Evolutionary conservation across 1,140 invertebrate species (phyloP), one percentile per base, ranked within the genome.

Genomic region (Parapsyche elsis): DNA sequence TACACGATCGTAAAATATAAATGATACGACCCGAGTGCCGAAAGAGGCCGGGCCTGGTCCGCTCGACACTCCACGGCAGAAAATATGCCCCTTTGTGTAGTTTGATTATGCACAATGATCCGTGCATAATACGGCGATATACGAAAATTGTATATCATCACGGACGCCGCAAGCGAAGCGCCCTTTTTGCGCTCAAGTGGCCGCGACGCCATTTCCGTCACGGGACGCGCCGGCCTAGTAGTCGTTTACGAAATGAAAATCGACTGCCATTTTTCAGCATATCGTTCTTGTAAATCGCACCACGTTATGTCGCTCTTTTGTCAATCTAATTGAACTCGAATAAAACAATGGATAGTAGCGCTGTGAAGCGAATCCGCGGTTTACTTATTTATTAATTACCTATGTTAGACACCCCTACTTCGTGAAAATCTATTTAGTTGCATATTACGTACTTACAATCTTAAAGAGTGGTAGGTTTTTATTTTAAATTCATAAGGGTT

Each of bases 1-100:
- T 76, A 61, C 46, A 74, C 12, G 79, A 21, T 64, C 79, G 19
- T 80, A 80, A 80, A 80, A 80, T 76, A 80, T 80, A 26, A 80
- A 76, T 49, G 71, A 76, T 76, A 76, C 71, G 49, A 76, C 44
- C 71, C 38, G 1, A 4, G 30, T 38, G 30, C 30, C 49, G 49
- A 26, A 67, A 26, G 9, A 67, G 24, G 4, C 59, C 2, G 12
- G 49, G 1, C 16, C 12, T 1, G 12, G 49, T 16, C 16, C 12
- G 9, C 23, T 9, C 21, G 9, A 67, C 24, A 67, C 64, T 24
- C 23, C 10, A 21, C 12, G 24, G 19, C 1, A 9, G 64, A 24
- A 24, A 67, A 67, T 12, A 12, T 16, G 16, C 24, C 64, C 73
- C n/a, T 38, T 38, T 75, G 21, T 57, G n/a, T 21, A 21, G 23